Base-by-base conservation (phyloP, 1,140 invertebrate species). In the Telenomus remus region DNA sequence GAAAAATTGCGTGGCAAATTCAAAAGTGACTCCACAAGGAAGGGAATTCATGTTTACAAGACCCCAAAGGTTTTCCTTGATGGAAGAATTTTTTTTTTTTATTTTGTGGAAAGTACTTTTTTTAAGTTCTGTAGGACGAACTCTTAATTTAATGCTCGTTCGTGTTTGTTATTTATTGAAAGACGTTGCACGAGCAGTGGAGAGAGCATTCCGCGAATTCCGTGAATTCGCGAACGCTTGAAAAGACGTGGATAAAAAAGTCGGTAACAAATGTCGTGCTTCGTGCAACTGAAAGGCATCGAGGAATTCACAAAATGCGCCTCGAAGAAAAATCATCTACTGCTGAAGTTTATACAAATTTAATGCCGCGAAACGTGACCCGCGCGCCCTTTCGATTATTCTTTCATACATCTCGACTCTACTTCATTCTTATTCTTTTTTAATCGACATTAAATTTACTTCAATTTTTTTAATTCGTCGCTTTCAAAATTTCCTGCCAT, bases 221-320 rank as follows among this genome's bases (percentile, higher is more conserved):
- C 13, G n/a, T 34, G 19, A 51, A 61, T 53, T 51, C 57, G 14
- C 35, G 57, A 43, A 51, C 39, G 37, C 48, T 51, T 61, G 54
- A 51, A 61, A 61, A 50, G 56, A 51, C 27, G 57, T 6, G 35
- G 27, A 50, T 43, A 14, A 61, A 61, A 51, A 60, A 60, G 47
- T 13, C 12, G 12, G 56, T 50, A 42, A 60, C 56, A 60, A 49
- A 60, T 60, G 56, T 60, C 44, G 43, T 19, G 34, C 44, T 12
- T 27, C 12, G 13, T 48, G 55, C n/a, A 59, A 59, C 55, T 59
- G 55, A 59, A 59, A 59, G 37, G 55, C 48, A 42, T 61, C 48
- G 47, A 19, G 16, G 13, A 34, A 51, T 61, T 48, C 27, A 57
- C 54, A 51, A 51, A 61, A 60, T 42, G 56, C 33, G 14, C 43